Percentiles rank a stretch among this genome's conserved stretches.
Evolutionary conservation across 1,140 invertebrate genomes (phyloP).

Genomic region (Daktulosphaira vitifoliae): DNA sequence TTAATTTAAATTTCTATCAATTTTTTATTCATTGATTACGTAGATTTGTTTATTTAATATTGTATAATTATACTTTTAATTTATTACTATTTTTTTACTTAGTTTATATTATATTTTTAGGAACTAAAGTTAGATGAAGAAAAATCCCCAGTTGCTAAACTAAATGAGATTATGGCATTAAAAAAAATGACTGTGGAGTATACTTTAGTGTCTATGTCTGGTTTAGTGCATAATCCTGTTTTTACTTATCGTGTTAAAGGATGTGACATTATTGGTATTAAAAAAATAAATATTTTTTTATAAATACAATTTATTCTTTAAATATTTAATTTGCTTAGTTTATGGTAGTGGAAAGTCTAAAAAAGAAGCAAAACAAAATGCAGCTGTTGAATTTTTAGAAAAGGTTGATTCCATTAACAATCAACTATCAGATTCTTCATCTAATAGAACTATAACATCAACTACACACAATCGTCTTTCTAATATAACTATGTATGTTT

Average conservation of each 20-base stretch:
- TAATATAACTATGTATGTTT: background rate
- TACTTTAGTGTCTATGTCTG: constrained; percentile 89
- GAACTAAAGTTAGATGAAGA: background rate
- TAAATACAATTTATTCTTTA: background rate
- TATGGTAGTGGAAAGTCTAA: constrained; percentile 79
- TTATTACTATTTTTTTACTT: too few relatives aligned
- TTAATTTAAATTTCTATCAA: too few relatives aligned
- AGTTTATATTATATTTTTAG: background rate
- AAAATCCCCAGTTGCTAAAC: background rate
- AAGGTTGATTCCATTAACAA: background rate
- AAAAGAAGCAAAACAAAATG: constrained; percentile 92
- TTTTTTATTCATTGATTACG: too few relatives aligned
- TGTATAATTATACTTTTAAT: too few relatives aligned
- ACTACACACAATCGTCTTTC: background rate
- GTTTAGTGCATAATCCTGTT: constrained; percentile 89
- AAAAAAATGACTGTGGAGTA: constrained; percentile 50
- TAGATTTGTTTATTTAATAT: too few relatives aligned
- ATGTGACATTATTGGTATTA: constrained; percentile 56
- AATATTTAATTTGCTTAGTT: background rate
- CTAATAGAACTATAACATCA: background rate
- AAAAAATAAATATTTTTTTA: background rate
- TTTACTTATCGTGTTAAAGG: constrained; percentile 87
- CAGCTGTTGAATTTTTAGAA: constrained; percentile 71
- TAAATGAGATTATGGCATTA: constrained; percentile 2
- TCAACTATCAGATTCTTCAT: too few relatives aligned